Conservation (phyloP, 2,888 invertebrate genomes). For the Ligdia adustata region DNA sequence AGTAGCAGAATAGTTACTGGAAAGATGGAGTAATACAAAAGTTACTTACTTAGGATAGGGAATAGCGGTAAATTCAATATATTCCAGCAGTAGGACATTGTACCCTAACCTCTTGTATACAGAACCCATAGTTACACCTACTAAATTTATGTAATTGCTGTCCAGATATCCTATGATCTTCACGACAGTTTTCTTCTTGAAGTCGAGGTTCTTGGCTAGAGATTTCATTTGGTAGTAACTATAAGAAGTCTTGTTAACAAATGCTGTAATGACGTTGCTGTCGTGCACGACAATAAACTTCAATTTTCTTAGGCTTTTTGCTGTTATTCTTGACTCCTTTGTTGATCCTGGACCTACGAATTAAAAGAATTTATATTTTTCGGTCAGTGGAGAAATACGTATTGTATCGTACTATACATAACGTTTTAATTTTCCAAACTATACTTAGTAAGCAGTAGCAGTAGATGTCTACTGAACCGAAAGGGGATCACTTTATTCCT, state of each 20-base stretch:
- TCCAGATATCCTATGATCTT: background rate
- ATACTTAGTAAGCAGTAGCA: too few species aligned
- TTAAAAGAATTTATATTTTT: background rate
- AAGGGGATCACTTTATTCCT: too few species aligned
- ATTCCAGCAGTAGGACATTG: slow-evolving; percentile 26
- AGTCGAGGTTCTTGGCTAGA: slow-evolving; percentile 24
- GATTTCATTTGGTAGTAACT: slow-evolving; percentile 15
- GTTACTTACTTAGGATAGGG: background rate
- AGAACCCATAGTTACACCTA: background rate
- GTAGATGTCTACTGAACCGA: too few species aligned
- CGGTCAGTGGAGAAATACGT: too few species aligned
- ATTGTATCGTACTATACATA: too few species aligned
- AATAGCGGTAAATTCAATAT: slow-evolving; percentile 1
- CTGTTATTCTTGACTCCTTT: background rate
- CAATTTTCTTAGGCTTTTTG: background rate
- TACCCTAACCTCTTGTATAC: slow-evolving; percentile 22
- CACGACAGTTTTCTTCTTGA: slow-evolving; percentile 16
- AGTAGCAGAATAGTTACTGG: too few species aligned
- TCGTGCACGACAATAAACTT: background rate
- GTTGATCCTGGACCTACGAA: background rate
- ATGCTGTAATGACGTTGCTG: background rate
- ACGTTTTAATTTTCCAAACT: too few species aligned
- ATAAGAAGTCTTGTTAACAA: slow-evolving; percentile 4
- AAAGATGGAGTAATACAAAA: too few species aligned
- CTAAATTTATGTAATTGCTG: background rate